These are phyloP conservation scores for Nomada ferruginata DNA, from an alignment of 2,888 invertebrate species.

Conservation along the genomic window DNA sequence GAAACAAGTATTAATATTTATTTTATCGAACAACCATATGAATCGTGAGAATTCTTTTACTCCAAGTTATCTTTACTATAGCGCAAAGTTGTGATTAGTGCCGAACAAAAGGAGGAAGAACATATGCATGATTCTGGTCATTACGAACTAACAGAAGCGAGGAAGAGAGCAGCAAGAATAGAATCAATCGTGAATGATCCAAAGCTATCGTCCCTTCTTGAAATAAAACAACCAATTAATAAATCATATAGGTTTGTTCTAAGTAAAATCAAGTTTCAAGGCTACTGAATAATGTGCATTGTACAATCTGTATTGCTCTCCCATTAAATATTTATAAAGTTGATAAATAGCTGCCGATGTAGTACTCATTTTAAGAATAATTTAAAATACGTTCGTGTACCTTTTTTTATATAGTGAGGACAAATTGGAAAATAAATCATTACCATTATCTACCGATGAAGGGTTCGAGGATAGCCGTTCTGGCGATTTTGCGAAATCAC, in stretches of 20 bases:
- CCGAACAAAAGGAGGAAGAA: constrained; percentile 75
- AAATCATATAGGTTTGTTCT: constrained; percentile 77
- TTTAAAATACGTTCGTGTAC: neutral
- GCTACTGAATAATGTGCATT: constrained; percentile 61
- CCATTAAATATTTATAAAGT: constrained; percentile 35
- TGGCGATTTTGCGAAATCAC: constrained; percentile 81
- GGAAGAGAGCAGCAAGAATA: constrained; percentile 78
- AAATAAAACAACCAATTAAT: constrained; percentile 71
- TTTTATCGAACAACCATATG: constrained; percentile 4
- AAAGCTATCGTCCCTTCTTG: constrained; percentile 67
- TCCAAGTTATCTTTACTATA: constrained; percentile 32
- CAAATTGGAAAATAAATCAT: constrained; percentile 79
- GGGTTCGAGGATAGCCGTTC: constrained; percentile 86
- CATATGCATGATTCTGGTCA: constrained; percentile 82
- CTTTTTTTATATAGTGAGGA: constrained; percentile 73
- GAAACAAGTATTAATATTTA: constrained; percentile 70
- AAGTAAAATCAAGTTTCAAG: constrained; percentile 72
- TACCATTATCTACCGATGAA: constrained; percentile 85
- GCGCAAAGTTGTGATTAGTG: constrained; percentile 71
- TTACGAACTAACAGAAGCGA: constrained; percentile 81
- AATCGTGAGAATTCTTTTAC: constrained; percentile 10
- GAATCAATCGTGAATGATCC: constrained; percentile 73
- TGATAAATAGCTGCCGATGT: constrained; percentile 12
- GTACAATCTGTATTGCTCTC: constrained; percentile 31
- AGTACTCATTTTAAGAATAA: constrained; percentile 30